Evolutionary conservation across 2,113 vertebrate genomes (phyloP).

Genomic region (Ramphastos sulfuratus): DNA sequence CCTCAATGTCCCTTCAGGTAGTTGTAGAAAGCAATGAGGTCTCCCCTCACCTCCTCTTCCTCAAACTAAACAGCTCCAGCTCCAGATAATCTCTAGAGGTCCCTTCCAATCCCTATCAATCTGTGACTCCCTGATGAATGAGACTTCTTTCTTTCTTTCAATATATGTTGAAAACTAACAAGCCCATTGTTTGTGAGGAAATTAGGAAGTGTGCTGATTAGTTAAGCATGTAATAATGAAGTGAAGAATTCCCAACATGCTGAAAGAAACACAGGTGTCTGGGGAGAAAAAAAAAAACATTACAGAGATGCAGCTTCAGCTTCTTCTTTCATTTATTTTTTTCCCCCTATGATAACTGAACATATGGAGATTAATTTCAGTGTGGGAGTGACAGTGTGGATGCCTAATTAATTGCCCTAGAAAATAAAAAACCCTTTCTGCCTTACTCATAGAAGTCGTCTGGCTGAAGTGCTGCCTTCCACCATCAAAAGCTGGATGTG

Average conservation of each 20-base stretch:
- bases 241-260: background rate
- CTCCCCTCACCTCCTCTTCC: too few species aligned
- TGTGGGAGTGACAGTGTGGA: constrained; percentile 57
- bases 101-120: too few species aligned
- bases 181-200: background rate
- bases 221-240: constrained; percentile 29
- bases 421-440: constrained; percentile 59
- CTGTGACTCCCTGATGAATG: background rate
- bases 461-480: constrained; percentile 3
- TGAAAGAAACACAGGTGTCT: constrained; percentile 18
- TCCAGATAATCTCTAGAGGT: too few species aligned
- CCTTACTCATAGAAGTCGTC: constrained; percentile 30
- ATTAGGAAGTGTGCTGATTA: background rate
- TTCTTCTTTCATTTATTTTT: constrained; percentile 5
- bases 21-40: too few species aligned
- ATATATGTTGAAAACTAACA: background rate
- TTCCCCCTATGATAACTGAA: constrained; percentile 27
- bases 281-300: background rate
- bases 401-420: constrained; percentile 53
- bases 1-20: too few species aligned
- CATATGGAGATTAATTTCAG: constrained; percentile 65
- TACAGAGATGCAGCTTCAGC: background rate
- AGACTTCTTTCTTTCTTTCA: background rate
- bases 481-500: constrained; percentile 5
- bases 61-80: too few species aligned